Conservation (phyloP, 2,113 vertebrate species). For the Cyanistes caeruleus region DNA sequence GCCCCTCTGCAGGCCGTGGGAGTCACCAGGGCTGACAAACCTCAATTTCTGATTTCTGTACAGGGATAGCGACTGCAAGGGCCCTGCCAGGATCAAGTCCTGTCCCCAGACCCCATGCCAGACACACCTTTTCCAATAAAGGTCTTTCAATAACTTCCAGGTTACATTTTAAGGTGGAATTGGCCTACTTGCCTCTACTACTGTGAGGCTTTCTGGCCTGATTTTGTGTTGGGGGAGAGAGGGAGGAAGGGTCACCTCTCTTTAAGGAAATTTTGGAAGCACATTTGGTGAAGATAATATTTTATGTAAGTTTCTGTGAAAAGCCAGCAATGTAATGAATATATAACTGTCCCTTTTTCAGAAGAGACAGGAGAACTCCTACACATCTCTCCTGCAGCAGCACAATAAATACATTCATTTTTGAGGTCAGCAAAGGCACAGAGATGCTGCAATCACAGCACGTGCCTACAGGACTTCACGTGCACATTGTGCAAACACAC, state of each 20-base stretch:
- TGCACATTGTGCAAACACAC: not conserved
- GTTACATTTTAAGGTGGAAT: not conserved
- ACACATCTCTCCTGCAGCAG: not conserved
- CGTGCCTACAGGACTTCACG: not conserved
- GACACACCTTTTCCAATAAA: not conserved
- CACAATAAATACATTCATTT: not conserved
- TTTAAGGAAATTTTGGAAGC: not conserved
- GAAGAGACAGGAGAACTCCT: not conserved
- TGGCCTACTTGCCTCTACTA: not conserved
- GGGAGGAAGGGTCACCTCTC: not conserved
- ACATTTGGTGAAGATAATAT: not conserved
- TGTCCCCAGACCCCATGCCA: not conserved
- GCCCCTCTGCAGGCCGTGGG: not conserved
- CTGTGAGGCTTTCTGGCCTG: not conserved
- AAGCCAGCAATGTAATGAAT: not conserved
- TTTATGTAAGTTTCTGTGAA: not conserved
- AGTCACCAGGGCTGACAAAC: not conserved
- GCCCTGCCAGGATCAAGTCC: not conserved
- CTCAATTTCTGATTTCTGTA: not conserved
- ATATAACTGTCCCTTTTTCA: not conserved
- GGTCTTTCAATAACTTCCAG: not conserved
- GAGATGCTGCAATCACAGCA: not conserved
- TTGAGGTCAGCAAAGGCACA: not conserved
- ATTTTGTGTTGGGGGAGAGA: not conserved
- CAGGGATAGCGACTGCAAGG: not conserved